Base-by-base conservation (phyloP, 2,888 invertebrate genomes). In the Lithosia quadra region DNA sequence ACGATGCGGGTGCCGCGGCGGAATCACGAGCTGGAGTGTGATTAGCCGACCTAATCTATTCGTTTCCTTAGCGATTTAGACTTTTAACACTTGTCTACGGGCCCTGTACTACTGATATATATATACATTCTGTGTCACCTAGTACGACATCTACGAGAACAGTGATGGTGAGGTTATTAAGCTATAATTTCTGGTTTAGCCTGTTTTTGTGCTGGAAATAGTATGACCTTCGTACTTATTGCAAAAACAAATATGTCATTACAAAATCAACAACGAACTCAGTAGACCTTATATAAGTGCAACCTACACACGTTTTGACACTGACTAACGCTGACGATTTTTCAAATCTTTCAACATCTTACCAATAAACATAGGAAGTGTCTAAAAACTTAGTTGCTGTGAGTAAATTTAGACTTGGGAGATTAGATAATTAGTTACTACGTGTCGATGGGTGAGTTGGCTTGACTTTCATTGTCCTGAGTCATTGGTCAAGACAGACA, bases 401-500 rank as follows among this genome's bases (percentile, higher is more conserved):
- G 36, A 8, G 43, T 4, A 55, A 8, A 58, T 28, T 53, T 0
- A 10, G 8, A 39, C 24, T 58, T 61, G 8, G 21, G 22, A 58
- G 57, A 65, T 78, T 72, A 73, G 66, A 59, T 80, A 72, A 80
- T 78, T 65, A 66, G 62, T 73, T 28, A 21, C 4, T n/a, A 63
- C 28, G 69, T 78, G 66, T 72, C 71, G 60, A 80, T 71, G 39
- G 56, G 53, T 69, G 65, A 36, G 33, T 74, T 69, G 74, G 71
- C 72, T 73, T 59, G 39, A 68, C 39, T 43, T 49, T 43, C 43
- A 65, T 0, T 7, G 60, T 63, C 9, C 61, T 79, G 80, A 80
- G 68, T 79, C 74, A 79, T 67, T 68, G 21, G 4, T 33, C 36
- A 13, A 63, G 8, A 22, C 34, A 21, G 57, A 57, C 67, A 57